phyloP scores from a whole-genome alignment of 2,797 vertebrate species.

The Galago senegalensis region DNA sequence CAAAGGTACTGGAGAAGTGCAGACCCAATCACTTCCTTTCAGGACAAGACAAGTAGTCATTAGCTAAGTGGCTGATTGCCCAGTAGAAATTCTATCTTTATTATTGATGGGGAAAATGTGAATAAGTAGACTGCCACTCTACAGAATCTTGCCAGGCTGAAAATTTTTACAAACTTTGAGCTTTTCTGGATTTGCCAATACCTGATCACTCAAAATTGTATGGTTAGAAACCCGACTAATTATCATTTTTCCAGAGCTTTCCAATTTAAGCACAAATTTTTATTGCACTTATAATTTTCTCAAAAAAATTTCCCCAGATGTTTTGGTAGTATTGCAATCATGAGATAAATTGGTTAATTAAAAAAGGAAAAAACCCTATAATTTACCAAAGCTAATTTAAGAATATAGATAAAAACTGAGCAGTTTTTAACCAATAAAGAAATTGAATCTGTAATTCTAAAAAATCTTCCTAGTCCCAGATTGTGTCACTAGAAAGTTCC shows the following conservation, averaged over 20 bases:
- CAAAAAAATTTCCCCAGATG: background rate
- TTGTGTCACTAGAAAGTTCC: constrained; percentile 3
- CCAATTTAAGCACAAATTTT: constrained; percentile 34
- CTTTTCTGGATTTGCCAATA: background rate
- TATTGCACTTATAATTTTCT: background rate
- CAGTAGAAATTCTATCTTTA: constrained; percentile 3
- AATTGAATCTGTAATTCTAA: background rate
- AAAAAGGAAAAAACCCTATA: background rate
- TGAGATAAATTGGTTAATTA: background rate
- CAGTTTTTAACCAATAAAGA: constrained; percentile 8
- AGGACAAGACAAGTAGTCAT: background rate
- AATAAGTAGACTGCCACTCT: background rate
- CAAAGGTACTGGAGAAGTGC: background rate
- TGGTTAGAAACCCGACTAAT: background rate
- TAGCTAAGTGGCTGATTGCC: background rate
- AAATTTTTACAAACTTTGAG: background rate
- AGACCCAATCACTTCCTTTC: background rate
- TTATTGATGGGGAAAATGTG: background rate
- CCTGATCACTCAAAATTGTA: background rate
- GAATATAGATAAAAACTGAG: background rate
- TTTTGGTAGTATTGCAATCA: constrained; percentile 1
- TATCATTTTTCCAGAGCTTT: constrained; percentile 7
- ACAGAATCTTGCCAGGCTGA: background rate
- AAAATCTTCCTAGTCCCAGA: background rate
- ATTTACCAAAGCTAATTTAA: constrained; percentile 3